These are phyloP conservation scores for Leucophenga montana DNA, from an alignment of 2,888 invertebrate species.

Conservation along the genomic window DNA sequence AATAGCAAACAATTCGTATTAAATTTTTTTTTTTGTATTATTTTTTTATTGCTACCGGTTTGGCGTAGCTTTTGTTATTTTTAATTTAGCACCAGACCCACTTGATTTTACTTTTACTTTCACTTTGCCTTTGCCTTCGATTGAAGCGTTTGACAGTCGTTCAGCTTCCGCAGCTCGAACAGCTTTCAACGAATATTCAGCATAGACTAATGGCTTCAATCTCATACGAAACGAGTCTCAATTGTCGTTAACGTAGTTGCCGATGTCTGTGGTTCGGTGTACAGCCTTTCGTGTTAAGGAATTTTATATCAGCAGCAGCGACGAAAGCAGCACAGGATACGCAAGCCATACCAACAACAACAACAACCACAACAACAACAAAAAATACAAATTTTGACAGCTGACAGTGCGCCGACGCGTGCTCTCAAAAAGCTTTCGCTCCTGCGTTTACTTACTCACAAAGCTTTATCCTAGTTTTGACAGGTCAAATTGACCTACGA, in stretches of 20 bases:
- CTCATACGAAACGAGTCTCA: conserved; percentile 39
- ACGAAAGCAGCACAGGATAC: background rate
- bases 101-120: background rate
- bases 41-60: background rate
- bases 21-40: background rate
- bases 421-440: conserved; percentile 15
- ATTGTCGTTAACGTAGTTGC: conserved; percentile 29
- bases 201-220: conserved; percentile 61
- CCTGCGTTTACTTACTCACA: background rate
- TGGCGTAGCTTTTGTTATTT: too few species aligned
- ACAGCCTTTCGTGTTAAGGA: conserved; percentile 35
- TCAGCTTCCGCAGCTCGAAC: conserved; percentile 53
- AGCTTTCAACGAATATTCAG: conserved; percentile 68
- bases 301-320: conserved; percentile 18
- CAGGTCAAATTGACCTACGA: conserved; percentile 47
- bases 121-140: too few species aligned
- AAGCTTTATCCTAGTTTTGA: conserved; percentile 47
- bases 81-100: too few species aligned
- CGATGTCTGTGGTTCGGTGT: conserved; percentile 14
- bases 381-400: conserved; percentile 43
- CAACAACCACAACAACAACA: background rate
- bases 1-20: background rate
- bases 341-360: too few species aligned
- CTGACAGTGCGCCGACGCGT: conserved; percentile 37
- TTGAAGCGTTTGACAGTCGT: too few species aligned